Base-by-base conservation (phyloP, 2,113 vertebrate species). In the Rhombomys opimus region DNA sequence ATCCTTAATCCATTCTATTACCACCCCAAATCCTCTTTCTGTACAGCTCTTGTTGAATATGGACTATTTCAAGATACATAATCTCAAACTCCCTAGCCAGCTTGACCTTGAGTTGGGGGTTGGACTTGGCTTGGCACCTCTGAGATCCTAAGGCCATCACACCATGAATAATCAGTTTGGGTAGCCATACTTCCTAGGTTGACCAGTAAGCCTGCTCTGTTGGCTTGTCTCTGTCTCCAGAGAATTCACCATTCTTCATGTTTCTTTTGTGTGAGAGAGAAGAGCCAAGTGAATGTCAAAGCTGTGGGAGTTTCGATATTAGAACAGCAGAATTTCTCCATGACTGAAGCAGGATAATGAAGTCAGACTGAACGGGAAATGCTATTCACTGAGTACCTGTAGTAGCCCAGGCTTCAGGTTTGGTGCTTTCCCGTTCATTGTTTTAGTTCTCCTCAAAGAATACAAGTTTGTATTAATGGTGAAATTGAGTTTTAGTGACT, bases 391-490 rank as follows among this genome's bases (percentile, higher is more conserved):
- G 27, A 72, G 14, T 68, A 82, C 38, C 20, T 75, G 22, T 9
- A 65, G 32, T 65, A 54, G 67, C 10, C 67, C 11, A 30, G 68
- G n/a, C 12, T 41, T 15, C 88, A 38, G 1, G 4, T 76, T 52
- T 30, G 17, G 23, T 77, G 14, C 30, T 30, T 78, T 87, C 10
- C 50, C 11, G 38, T 85, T 38, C 35, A 38, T 84, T 88, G 61
- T 80, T 96, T 94, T 68, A 3, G 91, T 96, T 96, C 38, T 46
- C 70, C n/a, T 93, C 82, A 90, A 22, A 86, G 27, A 88, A 93
- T 52, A 50, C 61, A 4, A 89, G 11, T 68, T 95, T 96, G 23
- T 27, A 87, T 65, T 87, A 32, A 80, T 89, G 77, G 35, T 41
- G 41, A 88, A 78, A 87, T 77, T 57, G 82, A 95, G 17, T 93